Evolutionary conservation across 2,113 vertebrate species (phyloP).

Genomic region (Rhinoptilus africanus): DNA sequence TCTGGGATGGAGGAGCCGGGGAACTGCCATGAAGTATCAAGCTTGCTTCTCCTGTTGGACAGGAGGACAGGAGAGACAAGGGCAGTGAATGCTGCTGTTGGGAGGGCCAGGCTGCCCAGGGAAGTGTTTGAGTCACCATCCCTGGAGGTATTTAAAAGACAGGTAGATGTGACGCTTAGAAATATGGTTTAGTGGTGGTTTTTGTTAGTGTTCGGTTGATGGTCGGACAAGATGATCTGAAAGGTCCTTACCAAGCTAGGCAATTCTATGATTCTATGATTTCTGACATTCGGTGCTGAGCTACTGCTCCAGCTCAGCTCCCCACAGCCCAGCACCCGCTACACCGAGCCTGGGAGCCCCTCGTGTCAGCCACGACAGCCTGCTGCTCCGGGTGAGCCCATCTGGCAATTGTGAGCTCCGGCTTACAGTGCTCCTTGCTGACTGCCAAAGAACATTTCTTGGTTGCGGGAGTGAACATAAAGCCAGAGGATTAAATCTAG

Average conservation of each 20-base stretch:
- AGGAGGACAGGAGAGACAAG: neutral
- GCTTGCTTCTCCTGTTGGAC: neutral
- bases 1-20: neutral
- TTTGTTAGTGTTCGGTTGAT: too few relatives aligned
- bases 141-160: too few relatives aligned
- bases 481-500: neutral
- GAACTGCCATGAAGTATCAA: neutral
- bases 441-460: neutral
- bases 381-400: neutral
- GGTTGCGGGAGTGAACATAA: neutral
- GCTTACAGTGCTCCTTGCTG: neutral
- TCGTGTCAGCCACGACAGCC: neutral
- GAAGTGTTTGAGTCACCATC: too few relatives aligned
- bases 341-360: rapidly evolving
- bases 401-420: neutral
- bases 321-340: neutral
- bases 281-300: neutral
- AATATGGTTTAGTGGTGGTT: too few relatives aligned
- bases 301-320: neutral
- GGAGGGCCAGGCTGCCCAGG: neutral
- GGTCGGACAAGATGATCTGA: too few relatives aligned
- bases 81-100: neutral
- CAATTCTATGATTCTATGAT: neutral
- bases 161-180: too few relatives aligned
- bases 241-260: too few relatives aligned